A percentile compares a stretch with the other conserved stretches of the same genome.
Conservation (phyloP, 2,797 vertebrate species). For the Epinephelus malabaricus region DNA sequence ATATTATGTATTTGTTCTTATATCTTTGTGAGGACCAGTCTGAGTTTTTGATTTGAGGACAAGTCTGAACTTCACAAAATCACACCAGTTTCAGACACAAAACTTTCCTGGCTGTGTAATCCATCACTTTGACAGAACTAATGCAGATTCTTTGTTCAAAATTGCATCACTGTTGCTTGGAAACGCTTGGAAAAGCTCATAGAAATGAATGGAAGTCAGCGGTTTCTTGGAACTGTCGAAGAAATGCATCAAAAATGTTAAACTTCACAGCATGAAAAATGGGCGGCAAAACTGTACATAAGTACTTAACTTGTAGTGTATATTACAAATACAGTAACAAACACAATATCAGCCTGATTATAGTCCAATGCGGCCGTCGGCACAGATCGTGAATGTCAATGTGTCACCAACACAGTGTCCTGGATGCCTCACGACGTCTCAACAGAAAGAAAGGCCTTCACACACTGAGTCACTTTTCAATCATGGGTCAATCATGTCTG, state of each 20-base stretch:
- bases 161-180: not conserved
- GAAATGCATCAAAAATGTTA: not conserved
- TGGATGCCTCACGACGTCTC: no score
- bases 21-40: not conserved
- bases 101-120: not conserved
- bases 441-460: no score
- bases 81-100: not conserved
- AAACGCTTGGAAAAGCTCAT: not conserved
- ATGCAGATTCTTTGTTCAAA: not conserved
- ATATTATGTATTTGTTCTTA: not conserved
- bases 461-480: no score
- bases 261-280: no score
- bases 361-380: no score
- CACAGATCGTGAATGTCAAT: no score
- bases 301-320: not conserved
- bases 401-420: no score
- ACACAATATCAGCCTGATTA: no score
- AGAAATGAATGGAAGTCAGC: not conserved
- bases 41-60: no score
- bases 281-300: not conserved
- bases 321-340: not conserved
- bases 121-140: not conserved
- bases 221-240: not conserved
- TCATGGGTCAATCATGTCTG: no score
- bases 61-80: not conserved